Evolutionary conservation across 1,140 invertebrate genomes (phyloP).

Genomic region (Lordiphosa mommai): DNA sequence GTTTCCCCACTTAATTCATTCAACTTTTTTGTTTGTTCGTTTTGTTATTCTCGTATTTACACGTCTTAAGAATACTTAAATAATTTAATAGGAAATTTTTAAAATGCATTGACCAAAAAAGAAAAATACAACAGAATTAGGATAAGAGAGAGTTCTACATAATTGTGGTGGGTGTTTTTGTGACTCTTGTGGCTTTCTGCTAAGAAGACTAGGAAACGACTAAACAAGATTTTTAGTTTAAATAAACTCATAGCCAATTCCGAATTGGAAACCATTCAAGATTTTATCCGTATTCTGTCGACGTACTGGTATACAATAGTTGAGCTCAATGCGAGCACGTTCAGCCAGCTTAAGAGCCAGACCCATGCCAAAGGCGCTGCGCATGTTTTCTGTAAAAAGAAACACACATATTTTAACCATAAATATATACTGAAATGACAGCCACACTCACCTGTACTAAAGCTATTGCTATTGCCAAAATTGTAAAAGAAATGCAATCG

Average conservation of each 20-base stretch:
- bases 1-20: background rate
- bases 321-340: conserved; percentile 76
- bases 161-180: conserved; percentile 18
- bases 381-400: conserved; percentile 60
- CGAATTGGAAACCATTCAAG: conserved; percentile 72
- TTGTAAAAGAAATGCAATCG: conserved; percentile 78
- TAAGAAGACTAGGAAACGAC: conserved; percentile 5
- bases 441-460: conserved; percentile 48
- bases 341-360: conserved; percentile 72
- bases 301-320: conserved; percentile 72
- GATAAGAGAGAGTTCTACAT: conserved; percentile 23
- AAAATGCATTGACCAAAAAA: conserved; percentile 64
- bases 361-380: conserved; percentile 67
- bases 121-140: conserved; percentile 44
- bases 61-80: conserved; percentile 60
- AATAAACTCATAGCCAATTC: conserved; percentile 78
- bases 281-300: conserved; percentile 48
- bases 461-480: conserved; percentile 69
- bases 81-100: conserved; percentile 38
- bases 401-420: background rate
- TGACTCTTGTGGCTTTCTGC: conserved; percentile 45
- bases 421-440: background rate
- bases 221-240: conserved; percentile 38
- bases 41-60: conserved; percentile 54
- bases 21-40: conserved; percentile 16